Base-by-base conservation (phyloP, 2,797 vertebrate species). In the Pampus argenteus region DNA sequence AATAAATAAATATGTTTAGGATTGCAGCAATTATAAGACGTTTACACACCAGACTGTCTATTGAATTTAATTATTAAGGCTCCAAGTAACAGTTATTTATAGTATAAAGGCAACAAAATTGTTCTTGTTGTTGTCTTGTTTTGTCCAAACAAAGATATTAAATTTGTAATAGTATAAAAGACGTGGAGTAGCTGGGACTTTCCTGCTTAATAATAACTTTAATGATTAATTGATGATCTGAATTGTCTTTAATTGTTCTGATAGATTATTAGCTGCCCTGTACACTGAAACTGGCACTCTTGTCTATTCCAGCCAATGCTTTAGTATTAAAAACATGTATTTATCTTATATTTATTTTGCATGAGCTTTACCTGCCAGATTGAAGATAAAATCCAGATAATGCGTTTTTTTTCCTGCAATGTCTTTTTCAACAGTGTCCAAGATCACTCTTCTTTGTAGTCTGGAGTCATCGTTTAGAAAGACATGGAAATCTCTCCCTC, bases 381-480 rank as follows among this genome's bases (percentile, higher is more conserved):
- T 66, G 34, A 42, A 23, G 9, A 15, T 10, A 60, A 44, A 62
- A 66, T 64, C 29, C 15, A 51, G 1, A 55, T 18, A 5, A 20
- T 48, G 9, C 59, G 2, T 48, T 34, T 3, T n/a, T 31, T 36
- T 4, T 10, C 9, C 26, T 42, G 0, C 49, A 29, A 52, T 76
- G 15, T 74, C 4, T 62, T 78, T 78, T 70, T 70, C 64, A 9
- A 68, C 88, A 99, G 97, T 94, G 72, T 96, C 92, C 26, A 96
- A 81, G 86, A 80, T 96, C 55, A 91, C 88, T 66, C 91, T 94
- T 38, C 91, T 98, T 40, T 81, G 83, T 63, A 88, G 92, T 61
- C 88, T 98, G 90, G 95, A 97, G 71, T 91, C 86, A 34, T 94
- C 74, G 1, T 95, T 95, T 84, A 84, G 63, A 77, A 88, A 18